Base-by-base conservation (phyloP, 92 coral and sea anemone species). In the Heliopora coerulea region DNA sequence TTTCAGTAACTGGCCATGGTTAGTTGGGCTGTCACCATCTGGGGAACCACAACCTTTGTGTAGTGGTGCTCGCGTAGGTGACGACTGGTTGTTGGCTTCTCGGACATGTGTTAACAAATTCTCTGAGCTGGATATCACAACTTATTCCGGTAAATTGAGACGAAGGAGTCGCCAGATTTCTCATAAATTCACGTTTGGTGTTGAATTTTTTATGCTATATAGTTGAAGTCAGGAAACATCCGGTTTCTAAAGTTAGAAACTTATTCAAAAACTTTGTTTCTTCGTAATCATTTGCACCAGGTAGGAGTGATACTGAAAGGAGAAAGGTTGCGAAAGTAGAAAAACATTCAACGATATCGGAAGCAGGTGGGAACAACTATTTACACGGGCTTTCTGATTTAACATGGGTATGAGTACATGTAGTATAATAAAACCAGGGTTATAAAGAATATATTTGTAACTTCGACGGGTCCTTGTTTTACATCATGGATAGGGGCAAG, bases 1-100 rank as follows among this genome's bases (percentile, higher is more conserved):
- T 10, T 68, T 20, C 49, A 28, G 25, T 32, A 6, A 30, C 17
- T 69, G 76, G 76, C 76, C 76, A 3, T 69, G 76, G 76, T 18
- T 69, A 31, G 62, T 69, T 27, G 32, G 48, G 48, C 35, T 69
- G 26, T 69, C 62, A 3, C 29, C 48, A 17, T 25, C 21, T 5
- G 26, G 62, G 26, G 5, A 23, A 50, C 24, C 40, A 1, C 41
- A 46, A 20, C 59, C 40, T 9, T 69, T 56, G 25, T 69, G 76
- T 29, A 8, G 62, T 33, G 76, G 37, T 23, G 76, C 56, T 54
- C 32, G 40, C n/a, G 49, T 69, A 27, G 26, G 76, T 21, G 20
- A 25, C 27, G 21, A 69, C 25, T 54, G 62, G 61, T 18, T 69
- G 18, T 37, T 69, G 8, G 52, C 76, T 18, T 21, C 76, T 2